Conservation (phyloP, 2,797 vertebrate species). For the Cyprinella venusta region DNA sequence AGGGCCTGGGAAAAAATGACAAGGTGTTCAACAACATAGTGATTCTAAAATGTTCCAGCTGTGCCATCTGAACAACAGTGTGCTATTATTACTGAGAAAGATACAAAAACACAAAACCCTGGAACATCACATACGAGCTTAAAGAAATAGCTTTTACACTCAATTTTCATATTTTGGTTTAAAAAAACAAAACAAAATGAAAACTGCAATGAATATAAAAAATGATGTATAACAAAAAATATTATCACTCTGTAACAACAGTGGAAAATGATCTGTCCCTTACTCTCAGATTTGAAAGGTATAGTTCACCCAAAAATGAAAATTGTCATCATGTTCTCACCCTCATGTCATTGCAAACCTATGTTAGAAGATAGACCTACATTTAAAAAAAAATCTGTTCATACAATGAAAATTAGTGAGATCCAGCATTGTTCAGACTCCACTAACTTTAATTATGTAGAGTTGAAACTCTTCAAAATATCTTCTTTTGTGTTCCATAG, state of each 20-base stretch:
- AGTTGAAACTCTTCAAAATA: neutral
- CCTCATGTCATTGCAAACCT: neutral
- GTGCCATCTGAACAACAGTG: constrained; percentile 46
- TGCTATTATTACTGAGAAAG: constrained; percentile 20
- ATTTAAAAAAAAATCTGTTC: neutral
- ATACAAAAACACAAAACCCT: constrained; percentile 8
- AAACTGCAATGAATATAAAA: constrained; percentile 20
- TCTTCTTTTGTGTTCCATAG: neutral
- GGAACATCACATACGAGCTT: constrained; percentile 62
- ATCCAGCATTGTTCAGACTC: neutral
- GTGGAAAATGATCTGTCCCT: neutral
- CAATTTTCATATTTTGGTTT: constrained; percentile 54
- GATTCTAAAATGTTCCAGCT: constrained; percentile 49
- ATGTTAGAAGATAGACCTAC: neutral
- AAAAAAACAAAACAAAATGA: constrained; percentile 35
- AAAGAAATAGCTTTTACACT: constrained; percentile 64
- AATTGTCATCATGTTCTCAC: neutral
- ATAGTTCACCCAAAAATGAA: neutral
- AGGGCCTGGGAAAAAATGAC: constrained; percentile 47
- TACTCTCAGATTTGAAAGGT: neutral
- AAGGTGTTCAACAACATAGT: constrained; percentile 40
- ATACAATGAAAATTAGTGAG: neutral
- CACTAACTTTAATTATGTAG: neutral
- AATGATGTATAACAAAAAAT: constrained; percentile 28
- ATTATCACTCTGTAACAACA: neutral